A percentile compares a stretch with the other conserved stretches of the same genome.
Conservation (phyloP, 2,888 invertebrate genomes). For the Zhuqinia jingwanae region DNA sequence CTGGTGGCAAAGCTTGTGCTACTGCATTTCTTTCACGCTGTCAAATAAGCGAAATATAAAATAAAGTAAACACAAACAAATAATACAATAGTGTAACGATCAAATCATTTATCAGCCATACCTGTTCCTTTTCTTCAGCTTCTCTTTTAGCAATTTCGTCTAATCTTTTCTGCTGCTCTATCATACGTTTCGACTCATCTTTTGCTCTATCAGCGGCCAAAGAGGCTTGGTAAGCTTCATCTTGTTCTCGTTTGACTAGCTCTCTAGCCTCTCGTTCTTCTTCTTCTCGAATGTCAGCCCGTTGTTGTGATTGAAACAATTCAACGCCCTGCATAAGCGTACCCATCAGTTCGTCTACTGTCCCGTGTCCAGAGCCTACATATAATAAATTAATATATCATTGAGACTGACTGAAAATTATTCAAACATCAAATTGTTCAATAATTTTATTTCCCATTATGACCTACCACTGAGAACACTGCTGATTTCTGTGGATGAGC, state of each 20-base stretch:
- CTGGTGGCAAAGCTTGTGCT: constrained; percentile 75
- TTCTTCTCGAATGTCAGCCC: constrained; percentile 90
- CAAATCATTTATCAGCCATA: constrained; percentile 15
- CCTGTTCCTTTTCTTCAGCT: constrained; percentile 87
- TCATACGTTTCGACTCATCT: constrained; percentile 91
- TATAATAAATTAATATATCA: no score
- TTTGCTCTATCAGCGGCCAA: constrained; percentile 93
- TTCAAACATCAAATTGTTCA: not conserved
- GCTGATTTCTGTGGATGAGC: constrained; percentile 94
- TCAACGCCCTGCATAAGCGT: constrained; percentile 93
- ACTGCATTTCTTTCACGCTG: constrained; percentile 74
- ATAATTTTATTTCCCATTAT: not conserved
- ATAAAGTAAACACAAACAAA: not conserved
- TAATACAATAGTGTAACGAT: not conserved
- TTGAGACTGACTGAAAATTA: no score
- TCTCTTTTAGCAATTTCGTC: constrained; percentile 83
- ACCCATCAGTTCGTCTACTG: constrained; percentile 93
- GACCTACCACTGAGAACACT: constrained; percentile 91
- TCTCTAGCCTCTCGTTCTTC: constrained; percentile 94
- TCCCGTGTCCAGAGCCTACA: constrained; percentile 87
- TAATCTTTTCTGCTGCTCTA: constrained; percentile 85
- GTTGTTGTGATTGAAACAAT: constrained; percentile 89
- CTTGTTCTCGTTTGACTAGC: constrained; percentile 95
- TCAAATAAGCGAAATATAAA: constrained; percentile 32
- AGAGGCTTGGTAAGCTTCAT: constrained; percentile 95